phyloP scores from a whole-genome alignment of 2,888 invertebrate genomes.

The Leucophenga maculata region DNA sequence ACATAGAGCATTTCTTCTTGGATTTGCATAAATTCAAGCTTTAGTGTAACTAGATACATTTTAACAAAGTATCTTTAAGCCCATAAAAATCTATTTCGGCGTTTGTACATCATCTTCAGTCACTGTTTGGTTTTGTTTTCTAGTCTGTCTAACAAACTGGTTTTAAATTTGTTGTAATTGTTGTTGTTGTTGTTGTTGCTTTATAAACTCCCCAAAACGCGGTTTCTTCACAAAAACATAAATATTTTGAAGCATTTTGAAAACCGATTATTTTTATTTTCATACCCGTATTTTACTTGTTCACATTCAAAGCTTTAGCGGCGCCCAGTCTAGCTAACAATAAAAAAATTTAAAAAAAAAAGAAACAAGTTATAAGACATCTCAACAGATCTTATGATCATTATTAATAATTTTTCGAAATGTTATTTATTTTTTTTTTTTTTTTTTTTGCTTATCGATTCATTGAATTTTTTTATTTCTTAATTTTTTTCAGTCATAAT shows the following conservation, averaged over 20 bases:
- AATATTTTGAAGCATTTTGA: not conserved
- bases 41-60: conserved; percentile 8
- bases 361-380: conserved; percentile 4
- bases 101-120: not conserved
- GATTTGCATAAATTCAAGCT: conserved; percentile 1
- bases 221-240: not conserved
- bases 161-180: conserved; percentile 10
- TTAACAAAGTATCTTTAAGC: not conserved
- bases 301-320: not conserved
- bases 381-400: conserved; percentile 7
- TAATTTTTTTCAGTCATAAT: not conserved
- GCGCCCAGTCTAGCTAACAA: not conserved
- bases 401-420: not conserved
- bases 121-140: not conserved
- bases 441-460: not conserved
- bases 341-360: too few relatives aligned
- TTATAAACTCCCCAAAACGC: not conserved
- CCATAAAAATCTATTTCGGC: not conserved
- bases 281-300: too few relatives aligned
- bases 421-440: not conserved
- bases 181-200: conserved; percentile 1
- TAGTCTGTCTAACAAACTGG: not conserved
- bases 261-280: not conserved
- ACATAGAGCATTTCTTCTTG: too few relatives aligned
- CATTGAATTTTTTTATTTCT: not conserved